Conservation (phyloP, 2,888 invertebrate genomes). For the Polia nebulosa region DNA sequence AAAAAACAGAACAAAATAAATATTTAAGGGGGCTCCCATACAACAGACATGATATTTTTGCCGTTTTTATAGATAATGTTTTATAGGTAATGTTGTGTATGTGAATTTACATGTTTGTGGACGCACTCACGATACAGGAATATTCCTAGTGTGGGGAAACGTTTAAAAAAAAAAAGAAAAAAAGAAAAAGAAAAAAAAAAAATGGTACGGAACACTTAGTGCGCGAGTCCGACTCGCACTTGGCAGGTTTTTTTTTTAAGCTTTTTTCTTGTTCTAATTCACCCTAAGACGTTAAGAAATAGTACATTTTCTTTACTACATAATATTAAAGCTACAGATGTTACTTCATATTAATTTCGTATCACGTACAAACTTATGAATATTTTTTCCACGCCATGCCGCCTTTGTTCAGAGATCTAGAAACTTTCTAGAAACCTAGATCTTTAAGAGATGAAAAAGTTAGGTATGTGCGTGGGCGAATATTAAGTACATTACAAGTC, state of each 20-base stretch:
- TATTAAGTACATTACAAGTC: not conserved
- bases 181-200: no score
- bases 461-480: not conserved
- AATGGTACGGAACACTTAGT: no score
- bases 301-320: constrained; percentile 40
- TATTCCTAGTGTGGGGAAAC: no score
- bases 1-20: no score
- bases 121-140: no score
- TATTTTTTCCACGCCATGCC: constrained; percentile 65
- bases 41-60: no score
- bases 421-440: constrained; percentile 13
- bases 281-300: constrained; percentile 9
- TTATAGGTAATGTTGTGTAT: no score
- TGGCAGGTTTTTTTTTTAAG: constrained; percentile 13
- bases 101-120: no score
- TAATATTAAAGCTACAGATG: constrained; percentile 39
- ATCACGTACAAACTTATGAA: constrained; percentile 75
- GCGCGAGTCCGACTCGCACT: no score
- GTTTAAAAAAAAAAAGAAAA: no score
- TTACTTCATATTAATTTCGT: constrained; percentile 70
- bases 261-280: constrained; percentile 8
- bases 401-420: constrained; percentile 56
- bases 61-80: no score
- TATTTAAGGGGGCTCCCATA: no score
- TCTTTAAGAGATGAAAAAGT: constrained; percentile 8